These are phyloP conservation scores for Argentina silus DNA, from an alignment of 2,797 vertebrate genomes.

Conservation along the genomic window DNA sequence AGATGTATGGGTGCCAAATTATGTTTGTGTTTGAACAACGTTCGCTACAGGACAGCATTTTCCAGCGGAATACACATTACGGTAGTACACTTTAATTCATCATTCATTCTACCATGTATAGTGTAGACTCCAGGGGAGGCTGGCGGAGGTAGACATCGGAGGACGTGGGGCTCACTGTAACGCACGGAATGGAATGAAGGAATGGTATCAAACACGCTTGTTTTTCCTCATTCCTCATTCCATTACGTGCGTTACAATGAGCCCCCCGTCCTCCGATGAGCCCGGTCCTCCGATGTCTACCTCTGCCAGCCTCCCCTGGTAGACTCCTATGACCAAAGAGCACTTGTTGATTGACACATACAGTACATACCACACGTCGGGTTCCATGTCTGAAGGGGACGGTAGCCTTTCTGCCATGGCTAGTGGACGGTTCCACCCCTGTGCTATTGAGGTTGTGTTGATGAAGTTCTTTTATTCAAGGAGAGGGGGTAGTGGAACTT, in stretches of 20 bases:
- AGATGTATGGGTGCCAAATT: not conserved
- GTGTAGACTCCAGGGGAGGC: too few species aligned
- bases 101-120: not conserved
- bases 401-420: not conserved
- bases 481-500: constrained; percentile 47
- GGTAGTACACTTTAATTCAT: too few species aligned
- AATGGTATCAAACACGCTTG: too few species aligned
- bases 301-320: too few species aligned
- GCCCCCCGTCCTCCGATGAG: too few species aligned
- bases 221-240: too few species aligned
- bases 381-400: not conserved
- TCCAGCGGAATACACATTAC: not conserved
- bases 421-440: constrained; percentile 11
- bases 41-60: not conserved
- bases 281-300: too few species aligned
- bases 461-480: constrained; percentile 26
- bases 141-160: too few species aligned
- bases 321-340: constrained; percentile 11
- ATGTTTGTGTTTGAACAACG: not conserved
- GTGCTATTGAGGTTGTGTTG: constrained; percentile 21
- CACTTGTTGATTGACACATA: not conserved
- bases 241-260: not conserved
- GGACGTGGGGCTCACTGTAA: too few species aligned
- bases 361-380: not conserved
- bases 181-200: too few species aligned